phyloP scores from a whole-genome alignment of 2,797 vertebrate genomes.

The Cryptoprocta ferox region DNA sequence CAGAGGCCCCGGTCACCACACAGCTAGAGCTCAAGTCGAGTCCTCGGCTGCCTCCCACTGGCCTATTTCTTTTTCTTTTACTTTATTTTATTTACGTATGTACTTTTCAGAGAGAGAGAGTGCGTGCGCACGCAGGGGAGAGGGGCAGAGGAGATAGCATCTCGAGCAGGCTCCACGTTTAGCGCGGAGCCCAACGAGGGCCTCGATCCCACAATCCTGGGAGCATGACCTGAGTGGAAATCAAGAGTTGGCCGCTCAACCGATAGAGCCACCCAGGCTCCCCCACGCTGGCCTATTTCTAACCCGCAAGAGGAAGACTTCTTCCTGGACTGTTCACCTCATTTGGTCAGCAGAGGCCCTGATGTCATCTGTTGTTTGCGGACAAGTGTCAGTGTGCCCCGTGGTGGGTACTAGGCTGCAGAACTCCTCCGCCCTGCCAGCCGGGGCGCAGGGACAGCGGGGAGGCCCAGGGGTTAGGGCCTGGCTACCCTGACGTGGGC shows the following conservation, averaged over 20 bases:
- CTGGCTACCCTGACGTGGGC: background rate
- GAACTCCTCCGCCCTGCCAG: background rate
- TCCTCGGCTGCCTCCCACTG: background rate
- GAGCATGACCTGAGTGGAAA: too few species aligned
- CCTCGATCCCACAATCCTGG: too few species aligned
- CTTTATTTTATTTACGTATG: too few species aligned
- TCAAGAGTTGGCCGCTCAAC: too few species aligned
- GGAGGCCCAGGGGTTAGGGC: background rate
- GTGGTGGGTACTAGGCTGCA: background rate
- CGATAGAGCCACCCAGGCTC: too few species aligned
- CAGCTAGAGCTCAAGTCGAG: background rate
- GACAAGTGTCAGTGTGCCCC: fast-evolving
- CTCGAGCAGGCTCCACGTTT: too few species aligned
- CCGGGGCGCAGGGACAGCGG: background rate
- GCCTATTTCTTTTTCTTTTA: background rate
- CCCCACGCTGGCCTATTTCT: background rate
- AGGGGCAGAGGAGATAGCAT: too few species aligned
- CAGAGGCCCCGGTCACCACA: background rate
- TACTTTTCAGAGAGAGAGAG: too few species aligned
- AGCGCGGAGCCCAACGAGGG: too few species aligned
- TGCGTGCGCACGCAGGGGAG: too few species aligned
- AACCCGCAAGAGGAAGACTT: background rate
- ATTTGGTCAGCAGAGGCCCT: background rate
- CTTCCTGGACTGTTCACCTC: too few species aligned
- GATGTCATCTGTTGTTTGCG: too few species aligned